Evolutionary conservation across 2,797 vertebrate species (phyloP).

Genomic region (Ispidina picta): DNA sequence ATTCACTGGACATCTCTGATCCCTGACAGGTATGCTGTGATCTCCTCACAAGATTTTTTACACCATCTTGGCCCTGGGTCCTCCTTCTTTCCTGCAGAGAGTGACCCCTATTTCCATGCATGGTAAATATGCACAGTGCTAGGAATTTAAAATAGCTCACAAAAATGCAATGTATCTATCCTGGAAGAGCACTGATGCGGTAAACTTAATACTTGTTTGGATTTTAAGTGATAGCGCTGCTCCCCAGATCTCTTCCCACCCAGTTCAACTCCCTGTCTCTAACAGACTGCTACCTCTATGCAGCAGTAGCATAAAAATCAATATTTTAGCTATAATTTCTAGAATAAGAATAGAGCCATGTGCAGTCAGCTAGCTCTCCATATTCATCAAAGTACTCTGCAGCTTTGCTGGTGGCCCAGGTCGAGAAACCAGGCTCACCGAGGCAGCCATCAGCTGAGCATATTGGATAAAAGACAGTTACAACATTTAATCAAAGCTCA

Average conservation of each 20-base stretch:
- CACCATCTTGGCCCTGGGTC: background rate
- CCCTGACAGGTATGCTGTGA: accelerated
- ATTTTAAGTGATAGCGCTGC: background rate
- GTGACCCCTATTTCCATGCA: background rate
- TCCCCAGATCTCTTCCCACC: background rate
- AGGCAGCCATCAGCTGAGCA: background rate
- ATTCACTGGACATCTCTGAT: background rate
- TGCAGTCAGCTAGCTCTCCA: background rate
- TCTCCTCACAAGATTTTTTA: background rate
- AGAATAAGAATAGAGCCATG: background rate
- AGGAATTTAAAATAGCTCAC: background rate
- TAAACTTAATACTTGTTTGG: background rate
- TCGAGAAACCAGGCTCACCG: background rate
- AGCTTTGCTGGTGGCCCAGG: background rate
- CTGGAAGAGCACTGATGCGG: background rate
- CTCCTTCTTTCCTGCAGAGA: background rate
- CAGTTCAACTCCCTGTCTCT: background rate
- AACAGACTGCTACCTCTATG: background rate
- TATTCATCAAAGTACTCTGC: background rate
- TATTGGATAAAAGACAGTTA: background rate
- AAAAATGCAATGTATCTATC: background rate
- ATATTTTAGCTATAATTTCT: background rate
- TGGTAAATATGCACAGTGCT: background rate
- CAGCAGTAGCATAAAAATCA: background rate
- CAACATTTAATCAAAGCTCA: background rate